phyloP scores from a whole-genome alignment of 1,140 invertebrate genomes.

The Drosophila sp. region DNA sequence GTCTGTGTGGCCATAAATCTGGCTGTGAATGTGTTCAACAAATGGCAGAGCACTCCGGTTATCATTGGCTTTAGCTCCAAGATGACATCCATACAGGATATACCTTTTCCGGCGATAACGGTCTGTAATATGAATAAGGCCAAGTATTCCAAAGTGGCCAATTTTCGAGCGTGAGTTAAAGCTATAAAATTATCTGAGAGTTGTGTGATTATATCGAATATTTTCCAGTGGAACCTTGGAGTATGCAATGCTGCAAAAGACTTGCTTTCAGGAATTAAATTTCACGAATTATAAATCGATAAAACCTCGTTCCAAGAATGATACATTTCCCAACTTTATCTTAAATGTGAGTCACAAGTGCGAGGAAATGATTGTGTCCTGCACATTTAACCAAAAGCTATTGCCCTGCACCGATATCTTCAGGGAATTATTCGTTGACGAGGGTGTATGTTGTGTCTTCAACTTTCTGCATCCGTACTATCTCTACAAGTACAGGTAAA shows the following conservation, averaged over 20 bases:
- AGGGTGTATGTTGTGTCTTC: slow-evolving; percentile 93
- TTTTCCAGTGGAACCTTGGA: slow-evolving; percentile 48
- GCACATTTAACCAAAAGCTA: slow-evolving; percentile 45
- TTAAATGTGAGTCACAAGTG: slow-evolving; percentile 59
- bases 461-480: slow-evolving; percentile 89
- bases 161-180: slow-evolving; percentile 51
- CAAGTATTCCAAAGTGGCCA: slow-evolving; percentile 85
- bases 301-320: slow-evolving; percentile 30
- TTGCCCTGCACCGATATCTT: slow-evolving; percentile 90
- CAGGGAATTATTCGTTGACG: slow-evolving; percentile 91
- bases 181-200: not conserved
- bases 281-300: slow-evolving; percentile 45
- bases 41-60: slow-evolving; percentile 89
- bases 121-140: slow-evolving; percentile 93
- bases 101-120: slow-evolving; percentile 93
- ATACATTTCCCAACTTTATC: slow-evolving; percentile 65
- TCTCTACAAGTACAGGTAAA: slow-evolving; percentile 86
- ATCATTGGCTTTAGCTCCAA: slow-evolving; percentile 89
- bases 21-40: slow-evolving; percentile 88
- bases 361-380: slow-evolving; percentile 64
- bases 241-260: slow-evolving; percentile 70
- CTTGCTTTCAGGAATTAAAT: slow-evolving; percentile 61
- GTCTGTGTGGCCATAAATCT: slow-evolving; percentile 88
- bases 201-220: not conserved
- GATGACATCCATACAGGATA: slow-evolving; percentile 86